Conservation (phyloP, 1,140 invertebrate genomes). For the Macrobrachium nipponense region DNA sequence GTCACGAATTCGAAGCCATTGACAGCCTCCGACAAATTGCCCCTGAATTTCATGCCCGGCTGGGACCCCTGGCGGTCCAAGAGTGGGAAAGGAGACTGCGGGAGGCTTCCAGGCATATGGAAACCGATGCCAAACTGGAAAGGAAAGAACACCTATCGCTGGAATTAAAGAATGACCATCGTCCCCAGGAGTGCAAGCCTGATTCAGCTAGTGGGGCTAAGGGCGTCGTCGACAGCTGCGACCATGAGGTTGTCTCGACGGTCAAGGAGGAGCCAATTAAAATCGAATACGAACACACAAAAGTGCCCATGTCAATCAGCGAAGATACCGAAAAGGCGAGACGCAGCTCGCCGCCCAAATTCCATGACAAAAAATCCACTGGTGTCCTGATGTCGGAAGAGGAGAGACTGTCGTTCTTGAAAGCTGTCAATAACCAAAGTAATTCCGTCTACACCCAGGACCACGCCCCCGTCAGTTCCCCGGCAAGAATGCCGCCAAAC, state of each 20-base stretch:
- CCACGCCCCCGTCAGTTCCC: slow-evolving; percentile 22
- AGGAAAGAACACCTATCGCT: slow-evolving; percentile 35
- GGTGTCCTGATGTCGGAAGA: slow-evolving; percentile 58
- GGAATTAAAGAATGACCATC: slow-evolving; percentile 33
- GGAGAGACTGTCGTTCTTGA: slow-evolving; percentile 58
- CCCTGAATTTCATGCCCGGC: slow-evolving; percentile 49
- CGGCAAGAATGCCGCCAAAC: slow-evolving; percentile 34
- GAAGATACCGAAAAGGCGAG: slow-evolving; percentile 11
- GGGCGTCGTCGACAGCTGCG: background rate
- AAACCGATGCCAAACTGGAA: slow-evolving; percentile 27
- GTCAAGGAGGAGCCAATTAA: slow-evolving; percentile 31
- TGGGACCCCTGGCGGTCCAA: slow-evolving; percentile 39
- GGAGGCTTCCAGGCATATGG: slow-evolving; percentile 42
- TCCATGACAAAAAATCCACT: slow-evolving; percentile 29
- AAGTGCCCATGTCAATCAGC: slow-evolving; percentile 8
- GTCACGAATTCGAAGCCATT: slow-evolving; percentile 39
- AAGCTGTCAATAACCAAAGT: slow-evolving; percentile 49
- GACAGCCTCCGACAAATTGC: slow-evolving; percentile 41
- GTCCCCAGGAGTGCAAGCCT: background rate
- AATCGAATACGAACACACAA: slow-evolving; percentile 31
- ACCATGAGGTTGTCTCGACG: slow-evolving; percentile 6
- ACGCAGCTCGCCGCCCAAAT: slow-evolving; percentile 10
- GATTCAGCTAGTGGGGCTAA: slow-evolving; percentile 2
- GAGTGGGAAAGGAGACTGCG: slow-evolving; percentile 53
- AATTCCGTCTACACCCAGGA: slow-evolving; percentile 19